phyloP scores from a whole-genome alignment of 2,797 vertebrate species.

The Parambassis ranga region DNA sequence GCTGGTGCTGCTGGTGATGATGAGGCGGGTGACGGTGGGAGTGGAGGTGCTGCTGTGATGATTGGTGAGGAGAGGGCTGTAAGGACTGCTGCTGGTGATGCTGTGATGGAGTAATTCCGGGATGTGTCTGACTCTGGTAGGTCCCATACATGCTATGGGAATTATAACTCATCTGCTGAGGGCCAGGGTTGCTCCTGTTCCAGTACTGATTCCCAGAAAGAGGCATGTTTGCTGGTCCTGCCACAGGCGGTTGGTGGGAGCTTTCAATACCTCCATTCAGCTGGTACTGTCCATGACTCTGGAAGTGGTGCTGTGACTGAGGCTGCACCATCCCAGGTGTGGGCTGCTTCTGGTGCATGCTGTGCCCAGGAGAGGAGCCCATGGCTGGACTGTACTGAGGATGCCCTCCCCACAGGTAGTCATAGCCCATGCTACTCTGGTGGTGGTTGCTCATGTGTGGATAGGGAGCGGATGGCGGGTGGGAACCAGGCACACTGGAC shows the following conservation, averaged over 20 bases:
- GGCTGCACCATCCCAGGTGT: constrained; percentile 74
- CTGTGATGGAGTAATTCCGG: constrained; percentile 77
- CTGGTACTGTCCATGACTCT: constrained; percentile 86
- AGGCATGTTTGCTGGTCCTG: constrained; percentile 82
- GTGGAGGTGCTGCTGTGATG: constrained; percentile 74
- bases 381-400: constrained; percentile 83
- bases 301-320: constrained; percentile 85
- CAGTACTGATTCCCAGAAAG: constrained; percentile 84
- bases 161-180: constrained; percentile 84
- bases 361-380: constrained; percentile 72
- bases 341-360: constrained; percentile 88
- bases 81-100: constrained; percentile 78
- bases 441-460: constrained; percentile 84
- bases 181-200: constrained; percentile 84
- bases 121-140: constrained; percentile 82
- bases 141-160: constrained; percentile 80
- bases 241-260: constrained; percentile 79
- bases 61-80: constrained; percentile 63
- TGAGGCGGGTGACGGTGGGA: constrained; percentile 74
- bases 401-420: constrained; percentile 92
- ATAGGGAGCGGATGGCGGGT: constrained; percentile 83
- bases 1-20: constrained; percentile 76
- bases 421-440: constrained; percentile 85
- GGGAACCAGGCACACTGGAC: constrained; percentile 87
- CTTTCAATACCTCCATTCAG: constrained; percentile 86